A percentile compares a stretch with the other conserved stretches of the same genome.
phyloP scores from a whole-genome alignment of 2,888 invertebrate genomes.

The Epinotia nisella region DNA sequence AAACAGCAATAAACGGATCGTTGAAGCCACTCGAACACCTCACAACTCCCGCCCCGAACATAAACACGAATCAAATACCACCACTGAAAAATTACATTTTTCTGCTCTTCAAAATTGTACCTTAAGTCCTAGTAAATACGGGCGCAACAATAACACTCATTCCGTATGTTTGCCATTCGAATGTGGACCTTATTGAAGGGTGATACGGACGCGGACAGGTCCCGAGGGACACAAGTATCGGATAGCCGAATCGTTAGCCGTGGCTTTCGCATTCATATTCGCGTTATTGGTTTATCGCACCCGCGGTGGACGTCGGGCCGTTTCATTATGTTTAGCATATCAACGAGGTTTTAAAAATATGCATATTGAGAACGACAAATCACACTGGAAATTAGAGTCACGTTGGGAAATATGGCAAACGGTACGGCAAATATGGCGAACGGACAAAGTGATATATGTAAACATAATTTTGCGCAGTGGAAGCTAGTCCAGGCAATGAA shows the following conservation, averaged over 20 bases:
- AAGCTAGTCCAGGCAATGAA: too few species aligned
- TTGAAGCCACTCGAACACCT: background rate
- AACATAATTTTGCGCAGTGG: too few species aligned
- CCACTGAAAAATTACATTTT: slow-evolving; percentile 27
- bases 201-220: background rate
- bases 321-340: slow-evolving; percentile 31
- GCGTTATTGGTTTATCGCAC: slow-evolving; percentile 40
- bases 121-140: background rate
- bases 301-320: slow-evolving; percentile 4
- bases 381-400: background rate
- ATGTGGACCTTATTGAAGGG: slow-evolving; percentile 1
- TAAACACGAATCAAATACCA: slow-evolving; percentile 38
- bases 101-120: slow-evolving; percentile 18
- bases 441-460: too few species aligned
- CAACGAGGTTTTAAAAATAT: background rate
- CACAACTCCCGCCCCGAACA: slow-evolving; percentile 28
- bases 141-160: slow-evolving; percentile 4
- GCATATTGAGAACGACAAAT: background rate
- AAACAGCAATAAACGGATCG: background rate
- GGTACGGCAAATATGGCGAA: too few species aligned
- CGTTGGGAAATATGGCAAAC: too few species aligned
- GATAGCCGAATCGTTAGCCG: slow-evolving; percentile 11
- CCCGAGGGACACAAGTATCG: background rate
- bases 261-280: slow-evolving; percentile 39
- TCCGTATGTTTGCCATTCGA: background rate